These are phyloP conservation scores for Vandiemenella viatica DNA, from an alignment of 2,888 invertebrate species.

Conservation along the genomic window DNA sequence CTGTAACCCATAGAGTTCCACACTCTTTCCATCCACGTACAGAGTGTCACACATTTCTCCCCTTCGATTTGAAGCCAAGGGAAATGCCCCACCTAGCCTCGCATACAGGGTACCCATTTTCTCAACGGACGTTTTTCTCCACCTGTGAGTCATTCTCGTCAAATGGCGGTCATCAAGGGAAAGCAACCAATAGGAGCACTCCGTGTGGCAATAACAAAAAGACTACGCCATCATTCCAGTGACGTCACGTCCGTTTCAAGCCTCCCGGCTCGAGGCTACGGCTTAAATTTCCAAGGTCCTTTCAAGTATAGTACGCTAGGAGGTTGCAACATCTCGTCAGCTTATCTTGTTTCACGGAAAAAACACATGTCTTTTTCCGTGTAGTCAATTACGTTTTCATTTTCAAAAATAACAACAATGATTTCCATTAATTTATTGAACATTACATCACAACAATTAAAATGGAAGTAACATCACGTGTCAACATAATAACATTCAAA, in stretches of 20 bases:
- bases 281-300: slow-evolving; percentile 31
- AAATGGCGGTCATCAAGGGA: slow-evolving; percentile 41
- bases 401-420: no score
- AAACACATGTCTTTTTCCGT: no score
- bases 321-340: background rate
- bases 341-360: background rate
- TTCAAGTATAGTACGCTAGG: slow-evolving; percentile 18
- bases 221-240: slow-evolving; percentile 29
- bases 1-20: no score
- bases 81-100: slow-evolving; percentile 32
- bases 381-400: no score
- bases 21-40: slow-evolving; percentile 4
- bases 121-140: slow-evolving; percentile 44
- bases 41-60: slow-evolving; percentile 15
- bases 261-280: slow-evolving; percentile 27
- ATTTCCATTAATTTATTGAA: no score
- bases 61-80: slow-evolving; percentile 21
- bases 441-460: no score
- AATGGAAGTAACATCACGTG: no score
- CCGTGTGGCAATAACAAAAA: slow-evolving; percentile 25
- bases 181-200: slow-evolving; percentile 28
- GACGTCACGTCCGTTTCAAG: slow-evolving; percentile 25
- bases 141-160: slow-evolving; percentile 45
- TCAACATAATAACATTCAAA: no score
- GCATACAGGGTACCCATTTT: slow-evolving; percentile 38